Base-by-base conservation (phyloP, 2,113 vertebrate species). In the Platysteira castanea region DNA sequence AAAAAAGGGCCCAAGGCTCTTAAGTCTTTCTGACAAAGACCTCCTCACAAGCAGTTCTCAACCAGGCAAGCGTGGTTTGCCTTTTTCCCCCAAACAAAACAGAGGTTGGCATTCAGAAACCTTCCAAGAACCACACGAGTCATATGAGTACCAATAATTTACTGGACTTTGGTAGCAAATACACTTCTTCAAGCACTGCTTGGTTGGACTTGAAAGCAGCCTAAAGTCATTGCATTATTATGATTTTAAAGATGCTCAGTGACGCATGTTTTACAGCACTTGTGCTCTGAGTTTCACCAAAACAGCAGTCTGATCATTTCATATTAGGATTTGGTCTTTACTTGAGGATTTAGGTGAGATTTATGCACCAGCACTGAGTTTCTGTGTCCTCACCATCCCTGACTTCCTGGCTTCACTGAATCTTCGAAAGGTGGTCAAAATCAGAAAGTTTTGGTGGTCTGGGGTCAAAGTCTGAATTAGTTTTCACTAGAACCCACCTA, bases 21-120 rank as follows among this genome's bases (percentile, higher is more conserved):
- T 52, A 74, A 91, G 82, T 85, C 26, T 87, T 97, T 97, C 69
- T 91, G 39, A 81, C 80, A 92, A 96, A 97, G 95, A 80, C 18
- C 22, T 94, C 95, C 79, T 90, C 42, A 77, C 11, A 8, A 49
- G 73, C 42, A 93, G 64, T 87, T 96, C 78, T 84, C 84, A 89
- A 63, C 82, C 26, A 82, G 60, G 37, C 39, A 89, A 50, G 33
- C 2, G 31, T 16, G 56, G 12, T 84, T 93, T 89, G n/a, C 41
- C 33, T 61, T 67, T 71, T 19, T 31, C 37, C 35, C 69, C 15
- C 19, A 69, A 77, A 60, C 11, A 50, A 76, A 65, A 37, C 11
- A 75, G 37, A 61, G 16, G 39, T 50, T 77, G 23, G 6, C 28
- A 79, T 94, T 89, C 41, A 91, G 60, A 64, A 90, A 60, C 64